Percentiles rank a stretch among this genome's conserved stretches.
Evolutionary conservation across 2,888 invertebrate species (phyloP).

Genomic region (Formica aserva): DNA sequence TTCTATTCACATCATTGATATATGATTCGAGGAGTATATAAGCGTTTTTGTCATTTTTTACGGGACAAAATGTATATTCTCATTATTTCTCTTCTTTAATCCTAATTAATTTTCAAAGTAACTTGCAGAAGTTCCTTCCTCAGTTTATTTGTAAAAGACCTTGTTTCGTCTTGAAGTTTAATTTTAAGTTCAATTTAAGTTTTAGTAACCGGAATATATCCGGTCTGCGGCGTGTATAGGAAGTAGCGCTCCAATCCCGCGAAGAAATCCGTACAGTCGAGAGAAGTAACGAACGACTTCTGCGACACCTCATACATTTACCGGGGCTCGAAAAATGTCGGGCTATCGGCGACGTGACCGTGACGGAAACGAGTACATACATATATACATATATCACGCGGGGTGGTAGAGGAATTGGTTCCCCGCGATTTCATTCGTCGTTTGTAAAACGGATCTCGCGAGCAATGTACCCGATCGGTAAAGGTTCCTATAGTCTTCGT

Average conservation of each 20-base stretch:
- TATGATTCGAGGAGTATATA: neutral
- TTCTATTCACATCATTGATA: neutral
- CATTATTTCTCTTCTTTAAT: neutral
- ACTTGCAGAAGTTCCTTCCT: neutral
- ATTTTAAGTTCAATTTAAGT: conserved; percentile 42
- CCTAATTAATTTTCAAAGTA: conserved; percentile 38
- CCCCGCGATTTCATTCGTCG: neutral
- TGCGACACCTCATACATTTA: conserved; percentile 25
- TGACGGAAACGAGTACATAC: conserved; percentile 9
- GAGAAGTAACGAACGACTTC: neutral
- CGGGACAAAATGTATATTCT: neutral
- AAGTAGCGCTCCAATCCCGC: neutral
- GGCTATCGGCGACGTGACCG: conserved; percentile 23
- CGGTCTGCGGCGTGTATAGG: neutral
- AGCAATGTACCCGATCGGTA: neutral
- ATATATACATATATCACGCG: neutral
- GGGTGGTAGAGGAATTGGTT: neutral
- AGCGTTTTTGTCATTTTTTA: neutral
- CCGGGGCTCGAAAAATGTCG: conserved; percentile 19
- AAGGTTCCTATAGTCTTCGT: neutral
- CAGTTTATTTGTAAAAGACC: conserved; percentile 24
- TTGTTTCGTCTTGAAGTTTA: conserved; percentile 34
- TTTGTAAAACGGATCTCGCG: neutral
- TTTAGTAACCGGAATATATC: conserved; percentile 24
- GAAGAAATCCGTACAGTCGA: neutral